A percentile compares a stretch with the other conserved stretches of the same genome.
Evolutionary conservation across 2,113 vertebrate genomes (phyloP).

Genomic region (Cercopithecus mona): DNA sequence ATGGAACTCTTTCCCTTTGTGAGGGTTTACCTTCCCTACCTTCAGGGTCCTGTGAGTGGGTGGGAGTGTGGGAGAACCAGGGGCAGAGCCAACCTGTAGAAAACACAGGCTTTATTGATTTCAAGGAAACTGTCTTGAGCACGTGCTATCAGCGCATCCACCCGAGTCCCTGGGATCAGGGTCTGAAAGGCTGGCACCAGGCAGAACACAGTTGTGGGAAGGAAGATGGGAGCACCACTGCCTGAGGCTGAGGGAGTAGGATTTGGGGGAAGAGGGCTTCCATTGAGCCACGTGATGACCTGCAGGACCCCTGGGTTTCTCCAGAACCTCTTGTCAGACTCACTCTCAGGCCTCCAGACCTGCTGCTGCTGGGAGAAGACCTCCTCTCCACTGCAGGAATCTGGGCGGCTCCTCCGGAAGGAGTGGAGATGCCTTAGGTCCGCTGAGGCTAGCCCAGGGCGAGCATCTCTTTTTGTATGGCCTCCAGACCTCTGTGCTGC

Average conservation of each 20-base stretch:
- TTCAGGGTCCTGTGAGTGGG: background rate
- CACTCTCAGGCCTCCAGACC: background rate
- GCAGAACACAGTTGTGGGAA: background rate
- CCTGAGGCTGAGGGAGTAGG: background rate
- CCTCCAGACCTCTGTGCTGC: background rate
- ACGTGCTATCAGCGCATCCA: background rate
- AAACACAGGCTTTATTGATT: slow-evolving; percentile 68
- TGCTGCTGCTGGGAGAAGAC: background rate
- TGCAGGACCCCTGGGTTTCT: background rate
- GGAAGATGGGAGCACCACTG: background rate
- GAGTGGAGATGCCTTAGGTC: background rate
- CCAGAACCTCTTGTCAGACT: background rate
- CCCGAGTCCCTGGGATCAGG: background rate
- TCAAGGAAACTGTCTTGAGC: background rate
- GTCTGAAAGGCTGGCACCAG: background rate
- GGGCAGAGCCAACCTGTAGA: background rate
- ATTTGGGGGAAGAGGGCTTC: no score
- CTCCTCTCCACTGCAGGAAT: background rate
- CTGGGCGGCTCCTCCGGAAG: background rate
- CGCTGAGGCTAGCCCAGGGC: no score
- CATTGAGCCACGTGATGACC: background rate
- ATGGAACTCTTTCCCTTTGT: background rate
- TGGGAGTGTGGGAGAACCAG: background rate
- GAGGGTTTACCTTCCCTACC: background rate
- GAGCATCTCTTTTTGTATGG: background rate